These are phyloP conservation scores for Cichladusa arquata DNA, from an alignment of 2,113 vertebrate genomes.

Conservation along the genomic window DNA sequence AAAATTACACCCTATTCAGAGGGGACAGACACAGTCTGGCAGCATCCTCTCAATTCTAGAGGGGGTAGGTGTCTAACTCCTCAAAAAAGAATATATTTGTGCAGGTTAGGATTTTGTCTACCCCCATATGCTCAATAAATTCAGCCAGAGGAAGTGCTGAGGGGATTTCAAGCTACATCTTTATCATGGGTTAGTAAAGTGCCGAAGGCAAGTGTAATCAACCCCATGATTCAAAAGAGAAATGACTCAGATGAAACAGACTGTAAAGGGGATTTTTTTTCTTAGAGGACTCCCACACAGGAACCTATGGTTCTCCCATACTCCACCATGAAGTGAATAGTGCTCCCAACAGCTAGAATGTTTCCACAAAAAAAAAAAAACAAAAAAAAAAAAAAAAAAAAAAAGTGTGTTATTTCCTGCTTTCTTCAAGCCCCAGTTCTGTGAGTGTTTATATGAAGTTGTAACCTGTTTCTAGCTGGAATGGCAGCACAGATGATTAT, in stretches of 20 bases:
- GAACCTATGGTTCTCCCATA: background rate
- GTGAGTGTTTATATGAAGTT: background rate
- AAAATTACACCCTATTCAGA: background rate
- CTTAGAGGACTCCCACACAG: background rate
- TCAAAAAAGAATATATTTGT: background rate
- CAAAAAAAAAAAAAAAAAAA: background rate
- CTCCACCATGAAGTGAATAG: background rate
- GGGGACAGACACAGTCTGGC: background rate
- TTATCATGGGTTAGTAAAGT: background rate
- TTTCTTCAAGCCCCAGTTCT: background rate
- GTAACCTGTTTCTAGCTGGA: background rate
- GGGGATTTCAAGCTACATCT: constrained; percentile 13
- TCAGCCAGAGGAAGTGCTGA: background rate
- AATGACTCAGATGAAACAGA: constrained; percentile 14
- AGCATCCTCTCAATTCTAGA: background rate
- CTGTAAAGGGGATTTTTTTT: constrained; percentile 4
- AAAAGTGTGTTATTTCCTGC: background rate
- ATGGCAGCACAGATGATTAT: background rate
- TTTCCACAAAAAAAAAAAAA: background rate
- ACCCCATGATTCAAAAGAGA: constrained; percentile 14
- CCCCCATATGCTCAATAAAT: background rate
- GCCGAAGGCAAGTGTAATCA: background rate
- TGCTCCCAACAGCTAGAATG: background rate
- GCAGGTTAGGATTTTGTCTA: background rate
- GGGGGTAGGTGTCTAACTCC: background rate